phyloP scores from a whole-genome alignment of 1,140 invertebrate species.

The Scaptomyza graminum region DNA sequence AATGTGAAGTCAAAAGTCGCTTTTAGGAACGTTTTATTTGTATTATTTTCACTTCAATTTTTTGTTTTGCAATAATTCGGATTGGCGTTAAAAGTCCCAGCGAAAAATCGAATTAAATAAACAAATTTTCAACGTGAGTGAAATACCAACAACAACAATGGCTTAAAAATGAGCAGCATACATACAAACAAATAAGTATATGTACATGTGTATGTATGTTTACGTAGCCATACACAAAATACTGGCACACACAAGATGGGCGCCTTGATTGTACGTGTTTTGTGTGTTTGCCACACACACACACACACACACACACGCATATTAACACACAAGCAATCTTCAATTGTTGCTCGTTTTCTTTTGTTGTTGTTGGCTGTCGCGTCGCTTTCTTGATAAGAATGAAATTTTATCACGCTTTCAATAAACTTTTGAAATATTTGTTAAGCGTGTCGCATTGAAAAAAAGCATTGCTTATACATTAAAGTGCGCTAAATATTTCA shows the following conservation, averaged over 20 bases:
- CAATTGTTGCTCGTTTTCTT: slow-evolving; percentile 45
- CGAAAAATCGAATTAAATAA: slow-evolving; percentile 79
- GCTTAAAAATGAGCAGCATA: slow-evolving; percentile 28
- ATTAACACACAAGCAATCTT: slow-evolving; percentile 20
- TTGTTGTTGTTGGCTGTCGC: slow-evolving; percentile 41
- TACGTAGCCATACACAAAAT: slow-evolving; percentile 7
- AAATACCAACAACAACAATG: slow-evolving; percentile 55
- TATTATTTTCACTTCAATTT: neutral
- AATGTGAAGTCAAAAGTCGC: slow-evolving; percentile 17
- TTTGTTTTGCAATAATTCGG: slow-evolving; percentile 34
- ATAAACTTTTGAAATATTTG: slow-evolving; percentile 64
- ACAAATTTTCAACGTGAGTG: slow-evolving; percentile 78
- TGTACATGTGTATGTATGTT: neutral
- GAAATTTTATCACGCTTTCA: slow-evolving; percentile 73
- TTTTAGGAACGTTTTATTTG: slow-evolving; percentile 6
- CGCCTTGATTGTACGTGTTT: slow-evolving; percentile 50
- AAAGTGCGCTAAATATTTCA: slow-evolving; percentile 8
- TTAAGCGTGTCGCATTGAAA: slow-evolving; percentile 34
- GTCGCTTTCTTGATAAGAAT: slow-evolving; percentile 49
- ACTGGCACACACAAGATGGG: slow-evolving; percentile 39
- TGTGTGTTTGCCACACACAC: slow-evolving; percentile 12
- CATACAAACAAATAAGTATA: neutral
- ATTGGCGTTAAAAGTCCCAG: slow-evolving; percentile 50
- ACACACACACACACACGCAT: slow-evolving; percentile 13
- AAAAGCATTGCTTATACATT: slow-evolving; percentile 32